A percentile compares a stretch with the other conserved stretches of the same genome.
Evolutionary conservation across 2,888 invertebrate species (phyloP).

Genomic region (Odontothrips loti): DNA sequence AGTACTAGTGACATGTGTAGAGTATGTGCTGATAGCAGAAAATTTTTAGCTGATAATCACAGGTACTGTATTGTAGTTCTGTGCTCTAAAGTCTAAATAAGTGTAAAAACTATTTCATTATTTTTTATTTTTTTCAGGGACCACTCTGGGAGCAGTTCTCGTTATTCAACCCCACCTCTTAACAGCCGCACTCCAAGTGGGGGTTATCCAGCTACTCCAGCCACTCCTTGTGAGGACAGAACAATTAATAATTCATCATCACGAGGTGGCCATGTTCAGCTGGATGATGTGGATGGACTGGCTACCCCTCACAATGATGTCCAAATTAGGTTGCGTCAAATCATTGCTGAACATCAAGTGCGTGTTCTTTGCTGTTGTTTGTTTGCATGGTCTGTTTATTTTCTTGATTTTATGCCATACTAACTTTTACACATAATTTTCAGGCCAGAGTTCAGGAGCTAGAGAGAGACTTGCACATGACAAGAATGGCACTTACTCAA

Average conservation of each 20-base stretch:
- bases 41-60: constrained; percentile 13
- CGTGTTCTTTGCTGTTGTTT: constrained; percentile 35
- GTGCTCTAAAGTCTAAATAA: background rate
- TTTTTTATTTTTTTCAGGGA: constrained; percentile 8
- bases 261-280: constrained; percentile 41
- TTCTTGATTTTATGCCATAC: constrained; percentile 32
- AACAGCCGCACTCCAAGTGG: constrained; percentile 58
- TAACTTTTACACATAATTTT: constrained; percentile 32
- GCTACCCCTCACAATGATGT: constrained; percentile 66
- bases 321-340: constrained; percentile 74
- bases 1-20: constrained; percentile 44
- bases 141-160: constrained; percentile 35
- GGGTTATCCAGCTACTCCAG: constrained; percentile 56
- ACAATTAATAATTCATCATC: background rate
- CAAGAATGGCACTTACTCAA: constrained; percentile 67
- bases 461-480: constrained; percentile 70
- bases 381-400: constrained; percentile 23
- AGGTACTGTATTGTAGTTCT: background rate
- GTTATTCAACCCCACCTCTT: constrained; percentile 51
- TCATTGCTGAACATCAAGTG: constrained; percentile 76
- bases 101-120: background rate
- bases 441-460: constrained; percentile 74
- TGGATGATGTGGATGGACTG: constrained; percentile 70
- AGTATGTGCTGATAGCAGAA: constrained; percentile 44
- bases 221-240: constrained; percentile 7